Evolutionary conservation across 2,888 invertebrate genomes (phyloP), one percentile per base, ranked within the genome.

Genomic region (Hydrotaea cyrtoneurina): DNA sequence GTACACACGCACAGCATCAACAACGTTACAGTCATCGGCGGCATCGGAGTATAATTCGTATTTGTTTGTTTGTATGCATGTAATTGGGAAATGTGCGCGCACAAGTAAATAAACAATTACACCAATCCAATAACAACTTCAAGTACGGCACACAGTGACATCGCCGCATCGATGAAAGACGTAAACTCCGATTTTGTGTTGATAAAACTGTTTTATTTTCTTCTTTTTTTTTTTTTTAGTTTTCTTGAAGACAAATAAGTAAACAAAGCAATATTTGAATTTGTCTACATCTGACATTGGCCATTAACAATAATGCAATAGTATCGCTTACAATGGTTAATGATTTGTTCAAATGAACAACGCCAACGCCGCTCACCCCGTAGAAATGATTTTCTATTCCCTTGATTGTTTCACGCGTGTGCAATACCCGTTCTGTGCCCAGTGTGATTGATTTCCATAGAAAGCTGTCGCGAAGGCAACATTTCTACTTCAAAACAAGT

Each of bases 61-160:
- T 15, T 23, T 69, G 23, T 15, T 13, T 43, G 66, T 19, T 21
- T 3, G 64, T 64, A 2, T 15, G n/a, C 17, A 64, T 36, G 46
- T 46, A 69, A 39, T 75, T 75, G 62, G 31, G 62, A 75, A 75
- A 75, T 62, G 62, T 31, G 31, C 62, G 62, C 7, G 31, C 62
- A 62, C 62, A 62, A 75, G 23, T 17, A 17, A 21, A 66, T 31
- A 64, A 39, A 66, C 66, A 66, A 66, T 66, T 66, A 72, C 50
- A 59, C 10, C 59, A 59, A 23, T 15, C 1, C 26, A 59, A 59
- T 23, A 13, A 59, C 26, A 15, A 3, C 23, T 11, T 59, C 26
- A 23, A 59, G 31, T 53, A n/a, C 46, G 11, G 7, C 31, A 31
- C 31, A 31, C 31, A 31, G 31, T 31, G 31, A 31, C 31, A 31